Conservation (phyloP, 1,140 invertebrate genomes). For the Drosophila sechellia region DNA sequence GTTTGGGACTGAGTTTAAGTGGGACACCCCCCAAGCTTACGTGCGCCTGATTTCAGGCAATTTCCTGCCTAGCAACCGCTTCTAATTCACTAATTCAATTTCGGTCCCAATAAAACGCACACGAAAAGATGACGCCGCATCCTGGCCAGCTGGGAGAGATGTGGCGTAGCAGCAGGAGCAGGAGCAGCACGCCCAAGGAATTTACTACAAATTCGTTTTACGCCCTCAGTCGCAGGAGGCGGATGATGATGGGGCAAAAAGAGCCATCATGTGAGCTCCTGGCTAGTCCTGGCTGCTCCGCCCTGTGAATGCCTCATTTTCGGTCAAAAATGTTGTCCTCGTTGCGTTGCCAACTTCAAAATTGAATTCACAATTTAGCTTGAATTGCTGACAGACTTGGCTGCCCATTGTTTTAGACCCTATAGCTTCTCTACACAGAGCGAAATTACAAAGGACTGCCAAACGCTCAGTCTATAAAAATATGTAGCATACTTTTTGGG, state of each 20-base stretch:
- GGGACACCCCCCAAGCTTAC: slow-evolving; percentile 42
- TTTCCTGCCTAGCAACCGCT: slow-evolving; percentile 81
- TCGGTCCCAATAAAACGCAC: slow-evolving; percentile 73
- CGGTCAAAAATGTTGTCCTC: slow-evolving; percentile 57
- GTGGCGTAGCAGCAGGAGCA: not conserved
- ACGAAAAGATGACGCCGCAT: slow-evolving; percentile 61
- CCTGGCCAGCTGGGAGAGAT: slow-evolving; percentile 18
- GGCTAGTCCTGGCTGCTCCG: slow-evolving; percentile 1
- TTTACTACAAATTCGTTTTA: slow-evolving; percentile 74
- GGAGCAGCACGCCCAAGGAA: slow-evolving; percentile 43
- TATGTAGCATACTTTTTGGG: slow-evolving; percentile 2
- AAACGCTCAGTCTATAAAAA: not conserved
- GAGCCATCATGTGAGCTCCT: slow-evolving; percentile 39
- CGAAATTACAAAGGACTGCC: not conserved
- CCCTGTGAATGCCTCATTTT: slow-evolving; percentile 52
- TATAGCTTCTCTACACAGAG: not conserved
- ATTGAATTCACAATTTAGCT: slow-evolving; percentile 77
- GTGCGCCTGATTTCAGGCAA: slow-evolving; percentile 78
- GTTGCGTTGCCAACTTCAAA: slow-evolving; percentile 68
- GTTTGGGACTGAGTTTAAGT: slow-evolving; percentile 15
- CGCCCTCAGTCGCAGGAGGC: slow-evolving; percentile 27
- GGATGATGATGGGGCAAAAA: not conserved
- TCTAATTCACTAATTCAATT: slow-evolving; percentile 83
- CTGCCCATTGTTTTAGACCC: slow-evolving; percentile 59
- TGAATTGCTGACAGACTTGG: slow-evolving; percentile 54